A percentile compares a stretch with the other conserved stretches of the same genome.
These are phyloP conservation scores for Xenops minutus DNA, from an alignment of 2,797 vertebrate genomes.

Conservation along the genomic window DNA sequence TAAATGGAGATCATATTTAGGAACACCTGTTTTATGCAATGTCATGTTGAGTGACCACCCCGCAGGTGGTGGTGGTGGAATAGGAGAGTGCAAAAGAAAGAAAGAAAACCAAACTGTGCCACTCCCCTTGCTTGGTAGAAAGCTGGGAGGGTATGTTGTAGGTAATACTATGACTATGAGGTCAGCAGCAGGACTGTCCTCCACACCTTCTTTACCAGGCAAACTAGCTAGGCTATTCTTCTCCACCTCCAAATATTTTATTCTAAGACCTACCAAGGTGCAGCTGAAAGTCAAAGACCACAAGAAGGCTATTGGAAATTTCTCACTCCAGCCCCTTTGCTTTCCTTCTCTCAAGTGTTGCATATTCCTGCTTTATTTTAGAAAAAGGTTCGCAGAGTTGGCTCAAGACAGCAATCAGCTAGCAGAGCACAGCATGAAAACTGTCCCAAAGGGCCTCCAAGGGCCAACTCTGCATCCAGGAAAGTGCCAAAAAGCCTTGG, in stretches of 20 bases:
- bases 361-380: background rate
- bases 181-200: fast-evolving
- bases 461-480: background rate
- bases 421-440: slow-evolving; percentile 20
- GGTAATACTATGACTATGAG: background rate
- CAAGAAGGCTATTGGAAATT: background rate
- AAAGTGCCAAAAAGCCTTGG: slow-evolving; percentile 33
- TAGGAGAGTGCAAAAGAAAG: background rate
- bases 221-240: background rate
- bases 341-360: background rate
- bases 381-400: background rate
- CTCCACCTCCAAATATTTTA: background rate
- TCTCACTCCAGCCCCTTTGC: background rate
- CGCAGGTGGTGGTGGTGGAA: background rate
- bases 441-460: slow-evolving; percentile 10
- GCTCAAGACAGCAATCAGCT: background rate
- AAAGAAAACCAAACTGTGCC: background rate
- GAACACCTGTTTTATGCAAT: background rate
- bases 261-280: background rate
- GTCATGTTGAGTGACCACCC: background rate
- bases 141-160: background rate
- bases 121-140: background rate
- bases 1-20: background rate
- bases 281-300: background rate
- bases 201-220: background rate